Evolutionary conservation across 2,888 invertebrate genomes (phyloP).

Genomic region (Gisinianus flammeolus): DNA sequence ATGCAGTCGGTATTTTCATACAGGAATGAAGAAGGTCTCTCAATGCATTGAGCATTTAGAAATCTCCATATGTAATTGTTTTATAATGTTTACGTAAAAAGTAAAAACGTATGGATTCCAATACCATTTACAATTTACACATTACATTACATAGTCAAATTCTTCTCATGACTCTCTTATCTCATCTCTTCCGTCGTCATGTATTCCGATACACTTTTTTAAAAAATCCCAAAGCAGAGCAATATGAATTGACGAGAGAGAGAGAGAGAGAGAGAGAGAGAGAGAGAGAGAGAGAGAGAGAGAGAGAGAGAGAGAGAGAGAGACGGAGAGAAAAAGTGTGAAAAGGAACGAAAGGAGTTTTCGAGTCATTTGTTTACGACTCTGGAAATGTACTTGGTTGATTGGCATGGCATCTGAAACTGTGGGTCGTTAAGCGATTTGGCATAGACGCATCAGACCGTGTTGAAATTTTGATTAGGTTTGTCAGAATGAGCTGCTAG

Average conservation of each 20-base stretch:
- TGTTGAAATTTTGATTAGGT: slow-evolving; percentile 17
- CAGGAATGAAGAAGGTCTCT: no score
- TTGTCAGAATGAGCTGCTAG: neutral
- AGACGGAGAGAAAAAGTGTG: neutral
- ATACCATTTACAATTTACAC: neutral
- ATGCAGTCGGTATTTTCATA: neutral
- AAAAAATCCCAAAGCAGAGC: no score
- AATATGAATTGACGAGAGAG: neutral
- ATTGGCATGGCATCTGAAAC: slow-evolving; percentile 15
- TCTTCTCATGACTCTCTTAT: no score
- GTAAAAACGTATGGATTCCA: no score
- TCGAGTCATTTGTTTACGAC: slow-evolving; percentile 12
- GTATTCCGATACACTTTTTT: no score
- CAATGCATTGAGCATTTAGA: no score
- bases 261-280: neutral
- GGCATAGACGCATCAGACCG: neutral
- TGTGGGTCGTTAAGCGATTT: slow-evolving; percentile 14
- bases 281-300: neutral
- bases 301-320: neutral
- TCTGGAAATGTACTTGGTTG: slow-evolving; percentile 6
- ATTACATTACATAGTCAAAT: no score
- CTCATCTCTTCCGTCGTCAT: no score
- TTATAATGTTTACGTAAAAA: neutral
- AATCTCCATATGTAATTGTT: neutral
- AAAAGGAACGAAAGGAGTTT: slow-evolving; percentile 1